Conservation (phyloP, 2,113 vertebrate species). For the Thalassoma bifasciatum region DNA sequence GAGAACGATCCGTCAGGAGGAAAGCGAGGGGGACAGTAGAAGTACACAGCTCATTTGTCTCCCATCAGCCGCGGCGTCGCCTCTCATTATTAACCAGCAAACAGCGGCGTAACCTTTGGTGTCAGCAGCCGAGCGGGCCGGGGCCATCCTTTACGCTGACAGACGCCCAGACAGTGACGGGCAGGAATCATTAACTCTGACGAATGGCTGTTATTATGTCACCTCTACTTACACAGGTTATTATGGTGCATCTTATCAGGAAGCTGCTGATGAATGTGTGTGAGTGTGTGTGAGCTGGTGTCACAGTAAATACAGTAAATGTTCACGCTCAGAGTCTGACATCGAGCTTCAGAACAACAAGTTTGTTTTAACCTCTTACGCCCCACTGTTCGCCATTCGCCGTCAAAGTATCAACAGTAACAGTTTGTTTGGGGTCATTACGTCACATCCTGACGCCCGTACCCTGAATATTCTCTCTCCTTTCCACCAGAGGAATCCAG, state of each 20-base stretch:
- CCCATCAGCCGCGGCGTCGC: slow-evolving; percentile 21
- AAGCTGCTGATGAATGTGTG: slow-evolving; percentile 23
- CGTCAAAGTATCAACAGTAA: too few species aligned
- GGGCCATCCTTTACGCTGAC: slow-evolving; percentile 48
- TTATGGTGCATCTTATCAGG: slow-evolving; percentile 41
- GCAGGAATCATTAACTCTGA: slow-evolving; percentile 67
- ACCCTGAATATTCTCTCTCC: too few species aligned
- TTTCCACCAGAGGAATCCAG: too few species aligned
- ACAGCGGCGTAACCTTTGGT: slow-evolving; percentile 53
- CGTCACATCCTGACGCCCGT: too few species aligned
- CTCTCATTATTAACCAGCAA: slow-evolving; percentile 60
- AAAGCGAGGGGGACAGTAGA: background rate
- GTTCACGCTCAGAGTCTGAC: too few species aligned
- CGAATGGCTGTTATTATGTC: slow-evolving; percentile 63
- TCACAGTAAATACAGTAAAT: too few species aligned
- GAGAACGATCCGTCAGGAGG: background rate
- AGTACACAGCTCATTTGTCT: slow-evolving; percentile 47
- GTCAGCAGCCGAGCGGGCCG: slow-evolving; percentile 36
- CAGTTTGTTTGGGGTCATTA: too few species aligned
- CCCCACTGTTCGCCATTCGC: too few species aligned
- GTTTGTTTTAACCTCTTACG: too few species aligned
- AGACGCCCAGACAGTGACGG: slow-evolving; percentile 29
- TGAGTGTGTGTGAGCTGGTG: background rate
- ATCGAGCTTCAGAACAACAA: too few species aligned
- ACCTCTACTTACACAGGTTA: slow-evolving; percentile 58